Evolutionary conservation across 2,888 invertebrate genomes (phyloP).

Genomic region (Suillia variegata): DNA sequence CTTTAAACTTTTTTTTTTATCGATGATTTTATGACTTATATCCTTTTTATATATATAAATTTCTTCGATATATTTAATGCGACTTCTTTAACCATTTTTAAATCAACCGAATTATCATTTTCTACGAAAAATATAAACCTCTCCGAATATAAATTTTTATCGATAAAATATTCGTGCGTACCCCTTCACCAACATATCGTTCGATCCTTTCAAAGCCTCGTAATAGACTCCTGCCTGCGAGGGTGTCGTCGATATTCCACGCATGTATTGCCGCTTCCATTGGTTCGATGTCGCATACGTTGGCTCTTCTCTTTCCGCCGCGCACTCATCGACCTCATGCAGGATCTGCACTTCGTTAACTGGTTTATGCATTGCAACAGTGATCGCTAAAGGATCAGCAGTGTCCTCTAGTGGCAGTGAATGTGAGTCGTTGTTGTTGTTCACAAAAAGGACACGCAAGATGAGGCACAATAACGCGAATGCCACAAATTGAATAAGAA

Average conservation of each 20-base stretch:
- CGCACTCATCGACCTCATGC: slow-evolving; percentile 40
- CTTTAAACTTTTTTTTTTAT: too few species aligned
- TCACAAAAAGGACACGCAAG: not conserved
- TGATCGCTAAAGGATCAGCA: not conserved
- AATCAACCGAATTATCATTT: too few species aligned
- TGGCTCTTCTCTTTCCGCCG: slow-evolving; percentile 42
- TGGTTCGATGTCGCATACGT: slow-evolving; percentile 44
- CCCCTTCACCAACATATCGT: slow-evolving; percentile 49
- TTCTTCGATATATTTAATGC: too few species aligned
- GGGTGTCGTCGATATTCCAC: slow-evolving; percentile 53
- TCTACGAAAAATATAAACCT: too few species aligned
- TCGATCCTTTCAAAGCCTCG: slow-evolving; percentile 55
- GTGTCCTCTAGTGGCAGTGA: not conserved
- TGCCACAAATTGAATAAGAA: too few species aligned
- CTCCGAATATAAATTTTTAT: too few species aligned
- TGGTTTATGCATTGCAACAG: slow-evolving; percentile 42
- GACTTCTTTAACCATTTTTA: too few species aligned
- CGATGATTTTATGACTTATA: too few species aligned
- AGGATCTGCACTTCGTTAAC: slow-evolving; percentile 47
- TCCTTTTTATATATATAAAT: too few species aligned
- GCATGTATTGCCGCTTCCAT: slow-evolving; percentile 54
- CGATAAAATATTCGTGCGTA: slow-evolving; percentile 28
- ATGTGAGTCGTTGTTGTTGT: not conserved
- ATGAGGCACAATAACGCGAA: not conserved
- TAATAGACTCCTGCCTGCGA: slow-evolving; percentile 56